A percentile compares a stretch with the other conserved stretches of the same genome.
phyloP scores from a whole-genome alignment of 2,888 invertebrate genomes.

The Trichopoda pennipes region DNA sequence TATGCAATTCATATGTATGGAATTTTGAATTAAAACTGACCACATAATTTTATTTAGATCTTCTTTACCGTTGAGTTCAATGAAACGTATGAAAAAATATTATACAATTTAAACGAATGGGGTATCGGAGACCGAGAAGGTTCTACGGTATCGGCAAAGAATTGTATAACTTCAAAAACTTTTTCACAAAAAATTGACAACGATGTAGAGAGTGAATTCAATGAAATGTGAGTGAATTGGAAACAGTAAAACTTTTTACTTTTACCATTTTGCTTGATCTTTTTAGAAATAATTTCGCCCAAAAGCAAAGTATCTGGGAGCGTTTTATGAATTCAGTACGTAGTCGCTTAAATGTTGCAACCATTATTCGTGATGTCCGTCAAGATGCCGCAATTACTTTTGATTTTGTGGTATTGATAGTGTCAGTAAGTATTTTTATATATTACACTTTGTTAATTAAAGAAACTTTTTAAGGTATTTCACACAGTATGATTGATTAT shows the following conservation, averaged over 20 bases:
- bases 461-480: no score
- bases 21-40: no score
- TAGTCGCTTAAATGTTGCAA: conserved; percentile 86
- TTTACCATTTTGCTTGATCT: no score
- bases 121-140: conserved; percentile 84
- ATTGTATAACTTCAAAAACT: conserved; percentile 83
- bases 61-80: conserved; percentile 84
- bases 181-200: conserved; percentile 67
- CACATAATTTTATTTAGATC: conserved; percentile 75
- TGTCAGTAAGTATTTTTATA: conserved; percentile 82
- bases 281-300: conserved; percentile 71
- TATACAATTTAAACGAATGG: conserved; percentile 83
- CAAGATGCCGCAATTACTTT: conserved; percentile 87
- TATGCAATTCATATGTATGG: no score
- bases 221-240: no score
- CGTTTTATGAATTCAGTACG: conserved; percentile 85
- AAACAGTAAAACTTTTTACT: no score
- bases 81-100: conserved; percentile 83
- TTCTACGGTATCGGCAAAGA: conserved; percentile 84
- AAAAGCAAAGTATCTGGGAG: conserved; percentile 82
- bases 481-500: no score
- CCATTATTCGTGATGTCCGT: conserved; percentile 86
- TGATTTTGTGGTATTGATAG: conserved; percentile 87
- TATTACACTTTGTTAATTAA: no score
- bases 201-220: no score